phyloP scores from a whole-genome alignment of 2,888 invertebrate genomes.

The Eurois occulta region DNA sequence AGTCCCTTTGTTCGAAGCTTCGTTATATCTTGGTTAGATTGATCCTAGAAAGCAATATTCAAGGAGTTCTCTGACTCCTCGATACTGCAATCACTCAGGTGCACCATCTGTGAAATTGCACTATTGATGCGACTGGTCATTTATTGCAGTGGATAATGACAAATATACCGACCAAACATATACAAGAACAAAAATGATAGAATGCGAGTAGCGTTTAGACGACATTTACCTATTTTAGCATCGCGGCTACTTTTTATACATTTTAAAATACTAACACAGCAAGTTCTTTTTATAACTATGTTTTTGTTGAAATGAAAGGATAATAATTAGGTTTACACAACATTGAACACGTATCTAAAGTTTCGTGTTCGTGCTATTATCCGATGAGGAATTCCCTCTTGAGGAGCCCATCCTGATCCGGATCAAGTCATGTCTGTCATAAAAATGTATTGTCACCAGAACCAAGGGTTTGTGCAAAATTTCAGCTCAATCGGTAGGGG shows the following conservation, averaged over 20 bases:
- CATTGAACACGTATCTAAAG: no score
- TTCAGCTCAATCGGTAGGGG: no score
- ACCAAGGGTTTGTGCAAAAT: no score
- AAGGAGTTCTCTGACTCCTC: conserved; percentile 11
- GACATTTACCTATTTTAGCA: neutral
- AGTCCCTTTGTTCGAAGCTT: neutral
- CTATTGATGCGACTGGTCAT: neutral
- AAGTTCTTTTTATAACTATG: no score
- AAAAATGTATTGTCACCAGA: no score
- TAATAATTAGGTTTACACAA: no score
- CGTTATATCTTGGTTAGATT: neutral
- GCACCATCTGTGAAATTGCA: conserved; percentile 5
- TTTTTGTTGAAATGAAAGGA: no score
- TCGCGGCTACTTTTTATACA: neutral
- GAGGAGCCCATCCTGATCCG: no score
- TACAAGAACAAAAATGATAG: neutral
- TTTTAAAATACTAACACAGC: neutral
- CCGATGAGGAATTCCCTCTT: no score
- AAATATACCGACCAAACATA: neutral
- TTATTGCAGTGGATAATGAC: neutral
- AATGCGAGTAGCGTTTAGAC: neutral
- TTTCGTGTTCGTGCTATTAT: no score
- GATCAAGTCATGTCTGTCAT: no score
- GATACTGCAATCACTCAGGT: conserved; percentile 14
- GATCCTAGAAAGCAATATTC: conserved; percentile 9